Evolutionary conservation across 2,113 vertebrate genomes (phyloP), one percentile per base, ranked within the genome.

Genomic region (Pardalotus punctatus): DNA sequence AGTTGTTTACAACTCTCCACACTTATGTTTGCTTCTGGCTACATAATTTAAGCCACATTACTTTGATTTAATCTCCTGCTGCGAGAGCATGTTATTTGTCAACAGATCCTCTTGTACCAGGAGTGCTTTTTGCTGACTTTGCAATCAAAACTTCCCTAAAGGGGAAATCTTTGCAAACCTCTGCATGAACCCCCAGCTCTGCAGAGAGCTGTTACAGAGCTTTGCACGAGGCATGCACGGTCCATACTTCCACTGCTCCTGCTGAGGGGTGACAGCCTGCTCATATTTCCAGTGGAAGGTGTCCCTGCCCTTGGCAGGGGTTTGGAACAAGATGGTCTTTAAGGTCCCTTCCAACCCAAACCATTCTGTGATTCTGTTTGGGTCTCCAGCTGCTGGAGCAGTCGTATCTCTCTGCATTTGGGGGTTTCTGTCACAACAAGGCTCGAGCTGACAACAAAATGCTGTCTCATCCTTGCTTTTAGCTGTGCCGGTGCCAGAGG

Each of bases 171-270:
- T 53, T 76, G 53, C 23, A 90, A 51, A 50, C 15, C 36, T 27
- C 2, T 0, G 14, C 1, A 1, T 10, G 21, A 20, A 22, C 11
- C 9, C 35, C 21, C 35, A 31, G 33, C 4, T n/a, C 9, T 35
- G 14, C 64, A 86, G 66, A 42, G 48, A n/a, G 21, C 1, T 21
- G 24, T 10, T 62, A 33, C 35, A 61, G 73, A 90, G 50, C 53
- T 92, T 45, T 51, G 10, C 8, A 3, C 11, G 57, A 14, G 23
- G 3, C 1, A 1, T 28, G 15, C 28, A 11, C 0, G 0, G 61
- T 40, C n/a, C 5, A 1, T 22, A 5, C 12, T 28, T 24, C 19
- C 61, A 35, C 17, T 2, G 3, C 24, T 80, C 53, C 67, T n/a
- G 0, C 40, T 29, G 15, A 48, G 15, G 19, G 10, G 2, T 13